A percentile compares a stretch with the other conserved stretches of the same genome.
Evolutionary conservation across 2,888 invertebrate species (phyloP).

Genomic region (Ophonus ardosiacus): DNA sequence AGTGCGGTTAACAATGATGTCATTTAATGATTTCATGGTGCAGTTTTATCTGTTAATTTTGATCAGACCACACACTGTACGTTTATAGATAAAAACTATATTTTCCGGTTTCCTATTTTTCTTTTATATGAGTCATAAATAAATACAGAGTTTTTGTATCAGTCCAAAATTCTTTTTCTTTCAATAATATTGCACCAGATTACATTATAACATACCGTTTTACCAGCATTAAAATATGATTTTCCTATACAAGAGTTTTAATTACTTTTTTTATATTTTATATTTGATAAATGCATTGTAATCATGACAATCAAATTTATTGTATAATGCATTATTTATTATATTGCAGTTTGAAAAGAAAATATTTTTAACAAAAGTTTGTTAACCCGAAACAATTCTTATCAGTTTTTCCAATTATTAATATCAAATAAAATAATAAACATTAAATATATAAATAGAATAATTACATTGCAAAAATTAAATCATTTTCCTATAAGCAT

Average conservation of each 20-base stretch:
- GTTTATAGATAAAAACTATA: slow-evolving; percentile 7
- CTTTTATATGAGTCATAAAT: neutral
- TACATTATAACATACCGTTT: too few species aligned
- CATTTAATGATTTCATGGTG: slow-evolving; percentile 26
- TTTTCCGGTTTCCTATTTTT: neutral
- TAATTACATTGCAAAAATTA: neutral
- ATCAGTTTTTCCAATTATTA: neutral
- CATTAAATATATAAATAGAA: neutral
- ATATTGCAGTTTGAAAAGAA: neutral
- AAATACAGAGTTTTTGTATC: neutral
- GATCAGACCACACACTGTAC: slow-evolving; percentile 27
- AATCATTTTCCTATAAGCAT: neutral
- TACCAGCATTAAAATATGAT: too few species aligned
- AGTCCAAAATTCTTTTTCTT: neutral
- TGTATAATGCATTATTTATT: too few species aligned
- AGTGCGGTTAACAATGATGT: neutral
- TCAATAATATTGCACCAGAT: neutral
- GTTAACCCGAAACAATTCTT: neutral
- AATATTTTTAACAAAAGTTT: neutral
- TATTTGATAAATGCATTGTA: too few species aligned
- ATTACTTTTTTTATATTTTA: too few species aligned
- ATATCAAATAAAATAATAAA: neutral
- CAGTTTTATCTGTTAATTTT: neutral
- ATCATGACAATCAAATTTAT: too few species aligned
- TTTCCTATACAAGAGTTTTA: too few species aligned